Conservation (phyloP, 2,113 vertebrate species). For the Eptesicus fuscus region DNA sequence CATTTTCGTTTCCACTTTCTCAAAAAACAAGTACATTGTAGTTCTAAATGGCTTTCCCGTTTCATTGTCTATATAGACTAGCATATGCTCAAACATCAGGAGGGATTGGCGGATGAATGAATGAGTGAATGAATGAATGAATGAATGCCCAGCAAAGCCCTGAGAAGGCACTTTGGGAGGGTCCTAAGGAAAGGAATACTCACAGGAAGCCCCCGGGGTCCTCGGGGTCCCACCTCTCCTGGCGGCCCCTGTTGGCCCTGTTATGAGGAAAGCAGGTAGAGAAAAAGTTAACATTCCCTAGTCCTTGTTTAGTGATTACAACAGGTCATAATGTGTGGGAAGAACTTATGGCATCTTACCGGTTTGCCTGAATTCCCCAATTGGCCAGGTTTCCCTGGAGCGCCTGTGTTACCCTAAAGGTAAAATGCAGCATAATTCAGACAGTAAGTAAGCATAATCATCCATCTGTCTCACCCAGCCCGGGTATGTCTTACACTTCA, state of each 20-base stretch:
- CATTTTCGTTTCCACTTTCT: constrained; percentile 16
- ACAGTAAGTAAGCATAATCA: not conserved
- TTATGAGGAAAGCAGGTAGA: not conserved
- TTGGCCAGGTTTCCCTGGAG: constrained; percentile 87
- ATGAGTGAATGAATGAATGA: too few relatives aligned
- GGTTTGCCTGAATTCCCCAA: constrained; percentile 93
- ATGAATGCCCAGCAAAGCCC: not conserved
- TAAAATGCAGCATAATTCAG: not conserved
- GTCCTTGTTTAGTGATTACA: not conserved
- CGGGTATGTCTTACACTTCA: not conserved
- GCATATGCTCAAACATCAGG: not conserved
- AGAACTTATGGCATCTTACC: constrained; percentile 79
- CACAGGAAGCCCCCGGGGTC: constrained; percentile 90
- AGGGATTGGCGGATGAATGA: too few relatives aligned
- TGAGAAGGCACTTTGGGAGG: not conserved
- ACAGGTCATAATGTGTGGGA: not conserved
- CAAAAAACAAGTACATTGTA: not conserved
- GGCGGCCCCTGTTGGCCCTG: constrained; percentile 93
- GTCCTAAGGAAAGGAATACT: constrained; percentile 74
- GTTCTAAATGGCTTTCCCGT: not conserved
- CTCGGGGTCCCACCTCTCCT: constrained; percentile 89
- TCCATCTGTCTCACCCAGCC: not conserved
- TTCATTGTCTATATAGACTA: not conserved
- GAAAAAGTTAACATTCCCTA: not conserved
- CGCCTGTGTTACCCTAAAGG: constrained; percentile 88